Conservation (phyloP, 2,113 vertebrate species). For the Hirundichthys speculiger region DNA sequence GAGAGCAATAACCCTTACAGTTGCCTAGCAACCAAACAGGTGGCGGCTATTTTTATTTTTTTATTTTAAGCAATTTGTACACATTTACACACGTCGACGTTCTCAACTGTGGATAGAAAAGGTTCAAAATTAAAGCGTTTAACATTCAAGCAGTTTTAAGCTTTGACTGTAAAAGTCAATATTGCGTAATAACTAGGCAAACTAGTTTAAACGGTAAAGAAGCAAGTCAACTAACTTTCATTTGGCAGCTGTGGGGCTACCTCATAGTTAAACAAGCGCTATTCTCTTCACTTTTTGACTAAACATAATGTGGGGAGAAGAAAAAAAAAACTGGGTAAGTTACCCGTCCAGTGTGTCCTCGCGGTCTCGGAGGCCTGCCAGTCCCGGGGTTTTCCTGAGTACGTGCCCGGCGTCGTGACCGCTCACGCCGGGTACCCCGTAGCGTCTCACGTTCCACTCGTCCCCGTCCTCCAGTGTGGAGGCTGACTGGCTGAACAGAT, state of each 20-base stretch:
- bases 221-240: no score
- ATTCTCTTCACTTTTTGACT: no score
- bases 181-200: no score
- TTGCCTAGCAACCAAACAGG: slow-evolving; percentile 5
- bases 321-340: not conserved
- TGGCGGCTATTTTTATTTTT: not conserved
- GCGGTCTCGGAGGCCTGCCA: slow-evolving; percentile 52
- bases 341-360: slow-evolving; percentile 46
- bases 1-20: not conserved
- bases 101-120: not conserved
- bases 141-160: not conserved
- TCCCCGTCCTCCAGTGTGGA: slow-evolving; percentile 77
- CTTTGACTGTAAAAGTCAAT: no score
- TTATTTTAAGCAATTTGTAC: not conserved
- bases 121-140: not conserved
- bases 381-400: slow-evolving; percentile 66
- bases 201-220: no score
- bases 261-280: no score
- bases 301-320: no score
- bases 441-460: slow-evolving; percentile 23
- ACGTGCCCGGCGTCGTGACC: slow-evolving; percentile 31
- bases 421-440: slow-evolving; percentile 14
- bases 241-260: no score
- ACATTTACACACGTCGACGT: not conserved
- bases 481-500: slow-evolving; percentile 84